Evolutionary conservation across 2,797 vertebrate species (phyloP).

Genomic region (Xiphophorus birchmanni): DNA sequence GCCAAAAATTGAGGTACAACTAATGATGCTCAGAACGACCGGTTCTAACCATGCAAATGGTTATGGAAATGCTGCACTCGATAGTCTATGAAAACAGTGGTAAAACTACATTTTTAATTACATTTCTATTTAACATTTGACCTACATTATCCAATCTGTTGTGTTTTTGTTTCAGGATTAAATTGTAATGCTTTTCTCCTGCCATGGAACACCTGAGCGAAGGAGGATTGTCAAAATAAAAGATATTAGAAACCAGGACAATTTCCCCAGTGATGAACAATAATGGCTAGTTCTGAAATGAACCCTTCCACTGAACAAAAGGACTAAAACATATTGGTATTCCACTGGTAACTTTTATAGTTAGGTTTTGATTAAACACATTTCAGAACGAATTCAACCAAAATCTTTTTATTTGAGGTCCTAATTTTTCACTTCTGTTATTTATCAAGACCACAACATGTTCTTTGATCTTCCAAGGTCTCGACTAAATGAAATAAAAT

Average conservation of each 20-base stretch:
- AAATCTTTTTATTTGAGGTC: neutral
- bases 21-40: neutral
- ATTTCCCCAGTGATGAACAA: neutral
- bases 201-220: neutral
- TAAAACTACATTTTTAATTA: neutral
- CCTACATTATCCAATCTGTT: neutral
- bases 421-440: neutral
- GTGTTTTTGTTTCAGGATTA: neutral
- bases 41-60: neutral
- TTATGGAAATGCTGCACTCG: neutral
- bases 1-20: neutral
- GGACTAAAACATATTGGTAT: neutral
- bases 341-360: neutral
- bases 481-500: constrained; percentile 14
- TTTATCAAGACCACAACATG: neutral
- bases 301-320: neutral
- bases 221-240: neutral
- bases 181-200: neutral
- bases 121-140: neutral
- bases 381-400: neutral
- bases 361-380: neutral
- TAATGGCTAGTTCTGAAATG: neutral
- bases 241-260: neutral
- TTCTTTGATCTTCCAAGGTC: constrained; percentile 11
- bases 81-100: neutral